Percentiles rank a stretch among this genome's conserved stretches.
Conservation (phyloP, 2,113 vertebrate genomes). For the Cathartes aura region DNA sequence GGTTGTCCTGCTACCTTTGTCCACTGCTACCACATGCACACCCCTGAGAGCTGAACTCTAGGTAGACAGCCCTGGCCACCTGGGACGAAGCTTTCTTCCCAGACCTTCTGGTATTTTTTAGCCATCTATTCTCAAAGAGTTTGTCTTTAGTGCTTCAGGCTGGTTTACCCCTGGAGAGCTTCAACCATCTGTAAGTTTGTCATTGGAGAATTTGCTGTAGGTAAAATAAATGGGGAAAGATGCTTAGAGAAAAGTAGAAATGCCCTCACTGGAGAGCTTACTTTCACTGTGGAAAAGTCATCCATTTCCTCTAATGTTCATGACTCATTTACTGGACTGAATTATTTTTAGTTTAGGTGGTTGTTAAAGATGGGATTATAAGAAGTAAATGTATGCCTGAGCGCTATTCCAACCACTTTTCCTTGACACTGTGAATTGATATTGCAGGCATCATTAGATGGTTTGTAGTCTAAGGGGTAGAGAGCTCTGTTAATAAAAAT, state of each 20-base stretch:
- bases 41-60: not conserved
- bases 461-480: not conserved
- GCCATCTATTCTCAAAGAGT: not conserved
- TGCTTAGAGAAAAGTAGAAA: not conserved
- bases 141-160: not conserved
- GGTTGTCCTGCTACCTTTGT: too few species aligned
- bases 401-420: not conserved
- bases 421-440: conserved; percentile 1
- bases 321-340: conserved; percentile 1
- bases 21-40: not conserved
- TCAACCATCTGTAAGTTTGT: not conserved
- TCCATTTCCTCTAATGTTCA: not conserved
- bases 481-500: not conserved
- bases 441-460: not conserved
- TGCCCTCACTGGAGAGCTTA: not conserved
- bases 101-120: not conserved
- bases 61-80: not conserved
- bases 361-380: conserved; percentile 17
- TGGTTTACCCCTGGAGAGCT: not conserved
- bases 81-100: not conserved
- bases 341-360: conserved; percentile 30
- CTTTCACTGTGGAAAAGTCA: conserved; percentile 4
- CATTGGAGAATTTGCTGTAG: conserved; percentile 8
- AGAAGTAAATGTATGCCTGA: not conserved
- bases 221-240: not conserved